Percentiles rank a stretch among this genome's conserved stretches.
phyloP scores from a whole-genome alignment of 2,888 invertebrate species.

The Beris morrisii region DNA sequence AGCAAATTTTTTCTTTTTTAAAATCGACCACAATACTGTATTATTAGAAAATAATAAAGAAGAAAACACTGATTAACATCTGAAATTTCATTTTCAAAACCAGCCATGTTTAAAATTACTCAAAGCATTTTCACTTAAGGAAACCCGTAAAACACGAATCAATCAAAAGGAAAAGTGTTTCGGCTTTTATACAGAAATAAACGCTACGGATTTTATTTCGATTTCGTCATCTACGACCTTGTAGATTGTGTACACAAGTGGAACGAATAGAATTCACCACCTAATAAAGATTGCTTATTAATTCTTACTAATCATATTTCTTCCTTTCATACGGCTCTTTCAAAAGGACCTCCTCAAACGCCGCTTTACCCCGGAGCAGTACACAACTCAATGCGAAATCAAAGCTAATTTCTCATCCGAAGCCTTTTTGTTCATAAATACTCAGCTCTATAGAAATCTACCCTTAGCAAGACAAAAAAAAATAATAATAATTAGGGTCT shows the following conservation, averaged over 20 bases:
- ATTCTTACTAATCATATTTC: conserved; percentile 12
- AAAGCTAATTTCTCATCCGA: conserved; percentile 7
- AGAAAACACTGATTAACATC: too few species aligned
- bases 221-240: too few species aligned
- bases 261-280: not conserved
- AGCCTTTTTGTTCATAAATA: conserved; percentile 1
- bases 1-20: too few species aligned
- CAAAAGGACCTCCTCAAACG: not conserved
- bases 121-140: too few species aligned
- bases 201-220: too few species aligned
- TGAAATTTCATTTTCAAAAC: too few species aligned
- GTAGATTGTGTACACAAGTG: not conserved
- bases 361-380: not conserved
- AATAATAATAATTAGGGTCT: conserved; percentile 11
- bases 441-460: not conserved
- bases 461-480: conserved; percentile 7
- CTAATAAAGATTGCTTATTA: not conserved
- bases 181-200: too few species aligned
- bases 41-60: too few species aligned
- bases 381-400: not conserved
- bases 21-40: too few species aligned
- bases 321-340: not conserved
- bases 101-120: too few species aligned
- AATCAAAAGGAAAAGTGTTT: too few species aligned
- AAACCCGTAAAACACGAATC: too few species aligned